Evolutionary conservation across 2,797 vertebrate species (phyloP), one percentile per base, ranked within the genome.

Genomic region (Sebastes nivosus): DNA sequence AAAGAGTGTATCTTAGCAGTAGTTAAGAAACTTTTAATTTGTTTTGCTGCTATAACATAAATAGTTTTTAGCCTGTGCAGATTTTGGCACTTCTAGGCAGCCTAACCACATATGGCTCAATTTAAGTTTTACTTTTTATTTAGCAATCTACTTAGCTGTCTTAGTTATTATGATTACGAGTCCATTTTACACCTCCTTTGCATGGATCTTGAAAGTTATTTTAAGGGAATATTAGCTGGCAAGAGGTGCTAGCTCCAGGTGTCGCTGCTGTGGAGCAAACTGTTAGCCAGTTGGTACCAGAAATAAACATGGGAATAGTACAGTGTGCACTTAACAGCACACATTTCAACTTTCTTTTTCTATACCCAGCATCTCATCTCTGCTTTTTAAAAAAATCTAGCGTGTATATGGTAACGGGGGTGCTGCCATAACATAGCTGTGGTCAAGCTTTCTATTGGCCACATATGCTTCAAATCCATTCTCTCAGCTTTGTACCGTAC

Each of bases 181-280:
- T 88, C 75, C 76, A 87, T 92, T 88, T 89, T 74, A 83, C 64
- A 87, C 80, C 72, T 68, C 85, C 76, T 85, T 84, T 86, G 79
- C 81, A 69, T 80, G 77, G 85, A 84, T 89, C 61, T 72, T 66
- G 22, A 73, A 63, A 58, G 73, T 88, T 93, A 93, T 91, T 93
- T 88, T 74, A 24, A 86, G 87, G 87, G n/a, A 73, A 75, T 80
- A 84, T 82, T 85, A 84, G 54, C 84, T 91, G 89, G 89, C 86
- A 86, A 74, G 61, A 68, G 25, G 63, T 67, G 72, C 73, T 79
- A 79, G 77, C 88, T 92, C 38, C 65, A 86, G 87, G 90, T 89
- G 80, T 73, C 70, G 68, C 86, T 85, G 59, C 52, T 75, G 67
- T 79, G 71, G 80, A 65, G 81, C 72, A 79, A 71, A 82, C 75